Conservation (phyloP, 2,888 invertebrate species). For the Andrena bucephala region DNA sequence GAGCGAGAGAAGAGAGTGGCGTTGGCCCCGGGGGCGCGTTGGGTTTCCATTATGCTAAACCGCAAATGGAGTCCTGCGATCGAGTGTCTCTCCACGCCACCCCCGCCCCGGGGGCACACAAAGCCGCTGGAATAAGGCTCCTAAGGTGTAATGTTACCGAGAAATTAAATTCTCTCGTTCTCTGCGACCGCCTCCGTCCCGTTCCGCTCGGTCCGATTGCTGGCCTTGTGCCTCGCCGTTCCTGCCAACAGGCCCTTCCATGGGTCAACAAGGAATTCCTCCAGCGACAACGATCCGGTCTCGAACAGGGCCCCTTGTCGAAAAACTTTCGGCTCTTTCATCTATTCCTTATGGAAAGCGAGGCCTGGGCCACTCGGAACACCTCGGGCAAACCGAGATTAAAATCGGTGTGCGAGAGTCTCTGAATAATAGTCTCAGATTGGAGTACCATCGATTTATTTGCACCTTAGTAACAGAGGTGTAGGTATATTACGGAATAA, state of each 20-base stretch:
- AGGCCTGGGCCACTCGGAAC: not conserved
- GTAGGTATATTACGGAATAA: no score
- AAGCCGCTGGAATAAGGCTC: slow-evolving; percentile 80
- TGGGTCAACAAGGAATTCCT: not conserved
- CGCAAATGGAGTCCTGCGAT: slow-evolving; percentile 85
- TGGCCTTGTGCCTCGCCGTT: not conserved
- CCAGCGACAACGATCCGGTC: not conserved
- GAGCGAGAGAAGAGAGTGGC: slow-evolving; percentile 41
- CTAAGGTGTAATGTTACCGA: slow-evolving; percentile 84
- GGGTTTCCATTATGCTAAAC: slow-evolving; percentile 85
- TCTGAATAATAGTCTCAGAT: no score
- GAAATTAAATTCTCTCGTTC: slow-evolving; percentile 83
- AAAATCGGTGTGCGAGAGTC: no score
- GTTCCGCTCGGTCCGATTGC: slow-evolving; percentile 32
- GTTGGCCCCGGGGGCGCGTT: slow-evolving; percentile 80
- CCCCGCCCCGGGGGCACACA: slow-evolving; percentile 77
- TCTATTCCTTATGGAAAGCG: not conserved
- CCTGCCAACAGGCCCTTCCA: slow-evolving; percentile 18
- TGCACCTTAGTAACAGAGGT: no score
- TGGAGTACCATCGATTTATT: no score
- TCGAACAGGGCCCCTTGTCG: not conserved
- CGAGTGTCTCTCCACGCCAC: slow-evolving; percentile 82
- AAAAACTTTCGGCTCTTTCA: not conserved
- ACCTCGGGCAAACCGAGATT: no score
- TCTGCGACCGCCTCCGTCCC: slow-evolving; percentile 56